Conservation (phyloP, 2,113 vertebrate genomes). For the Craseonycteris thonglongyai region DNA sequence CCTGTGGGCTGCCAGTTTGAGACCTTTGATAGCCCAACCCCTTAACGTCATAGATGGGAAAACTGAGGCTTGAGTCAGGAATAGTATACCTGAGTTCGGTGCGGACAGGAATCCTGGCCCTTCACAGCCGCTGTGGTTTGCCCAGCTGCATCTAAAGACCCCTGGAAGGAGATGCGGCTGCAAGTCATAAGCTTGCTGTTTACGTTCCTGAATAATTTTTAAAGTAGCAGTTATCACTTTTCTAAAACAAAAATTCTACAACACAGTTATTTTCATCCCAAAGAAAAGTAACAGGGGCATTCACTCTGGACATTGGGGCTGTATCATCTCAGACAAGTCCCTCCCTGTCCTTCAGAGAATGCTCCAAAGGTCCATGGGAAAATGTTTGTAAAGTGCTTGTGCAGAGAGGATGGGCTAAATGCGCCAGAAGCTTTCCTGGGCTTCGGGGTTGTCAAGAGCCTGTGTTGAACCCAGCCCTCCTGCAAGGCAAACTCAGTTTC, state of each 20-base stretch:
- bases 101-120: not conserved
- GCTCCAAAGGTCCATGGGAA: not conserved
- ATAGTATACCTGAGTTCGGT: not conserved
- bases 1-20: not conserved
- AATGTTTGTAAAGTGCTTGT: not conserved
- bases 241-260: not conserved
- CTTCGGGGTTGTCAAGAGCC: not conserved
- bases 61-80: not conserved
- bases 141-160: not conserved
- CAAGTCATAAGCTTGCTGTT: not conserved
- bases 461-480: not conserved
- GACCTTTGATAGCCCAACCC: not conserved
- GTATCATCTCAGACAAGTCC: not conserved
- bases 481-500: constrained; percentile 16
- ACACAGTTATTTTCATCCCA: not conserved
- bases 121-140: not conserved
- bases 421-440: not conserved
- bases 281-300: not conserved
- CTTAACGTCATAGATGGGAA: not conserved
- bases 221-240: not conserved
- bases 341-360: not conserved
- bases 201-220: not conserved
- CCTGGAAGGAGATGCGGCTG: not conserved
- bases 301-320: not conserved
- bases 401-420: not conserved